Percentiles rank a stretch among this genome's conserved stretches.
Evolutionary conservation across 1,140 invertebrate genomes (phyloP).

Genomic region (Drosophila orena): DNA sequence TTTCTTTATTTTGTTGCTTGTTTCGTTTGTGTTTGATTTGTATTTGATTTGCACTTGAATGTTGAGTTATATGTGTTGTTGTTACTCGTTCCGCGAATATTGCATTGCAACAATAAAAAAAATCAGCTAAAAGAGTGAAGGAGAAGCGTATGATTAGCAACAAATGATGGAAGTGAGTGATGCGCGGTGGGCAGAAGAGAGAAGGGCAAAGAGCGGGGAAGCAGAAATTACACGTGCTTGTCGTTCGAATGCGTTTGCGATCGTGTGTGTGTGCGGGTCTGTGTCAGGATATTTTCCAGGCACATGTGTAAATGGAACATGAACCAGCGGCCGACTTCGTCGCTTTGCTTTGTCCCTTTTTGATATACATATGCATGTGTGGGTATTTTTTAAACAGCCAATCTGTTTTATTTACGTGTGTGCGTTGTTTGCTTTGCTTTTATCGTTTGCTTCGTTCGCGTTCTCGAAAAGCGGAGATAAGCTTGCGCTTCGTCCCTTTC

Average conservation of each 20-base stretch:
- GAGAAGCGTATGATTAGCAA: conserved; percentile 31
- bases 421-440: conserved; percentile 76
- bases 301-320: conserved; percentile 51
- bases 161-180: conserved; percentile 3
- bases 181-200: neutral
- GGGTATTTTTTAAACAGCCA: conserved; percentile 41
- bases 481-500: conserved; percentile 53
- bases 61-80: conserved; percentile 32
- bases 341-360: conserved; percentile 24
- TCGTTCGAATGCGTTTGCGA: conserved; percentile 8
- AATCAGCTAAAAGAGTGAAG: conserved; percentile 21
- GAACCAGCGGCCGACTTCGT: neutral
- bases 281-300: conserved; percentile 66
- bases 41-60: conserved; percentile 60
- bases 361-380: neutral
- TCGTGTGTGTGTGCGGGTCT: neutral
- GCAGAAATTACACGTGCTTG: conserved; percentile 61
- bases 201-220: conserved; percentile 14
- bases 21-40: conserved; percentile 20
- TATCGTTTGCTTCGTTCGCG: conserved; percentile 56
- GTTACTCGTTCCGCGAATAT: conserved; percentile 59
- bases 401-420: conserved; percentile 19
- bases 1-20: conserved; percentile 30
- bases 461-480: conserved; percentile 61
- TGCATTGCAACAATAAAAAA: conserved; percentile 65